Base-by-base conservation (phyloP, 2,888 invertebrate genomes). In the Siphonodentalium dalli region DNA sequence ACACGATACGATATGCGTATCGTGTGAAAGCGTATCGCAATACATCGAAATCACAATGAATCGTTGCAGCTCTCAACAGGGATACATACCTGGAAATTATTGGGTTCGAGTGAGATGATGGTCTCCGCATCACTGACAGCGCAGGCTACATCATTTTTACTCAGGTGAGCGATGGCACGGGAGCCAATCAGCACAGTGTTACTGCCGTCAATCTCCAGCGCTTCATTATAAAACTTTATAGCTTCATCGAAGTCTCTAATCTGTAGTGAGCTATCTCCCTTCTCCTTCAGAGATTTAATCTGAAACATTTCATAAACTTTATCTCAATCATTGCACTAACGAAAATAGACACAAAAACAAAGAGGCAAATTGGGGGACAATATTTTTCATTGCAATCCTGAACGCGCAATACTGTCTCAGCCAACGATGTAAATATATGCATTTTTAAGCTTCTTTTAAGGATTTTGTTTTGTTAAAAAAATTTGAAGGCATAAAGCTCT, bases 161-260 rank as follows among this genome's bases (percentile, higher is more conserved):
- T 64, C 15, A 79, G 58, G 41, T 61, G 71, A 5, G 71, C 71
- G 3, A 68, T 61, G 3, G 75, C 68, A 4, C 78, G 61, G 13
- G 75, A 70, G 33, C 67, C 58, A 27, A 78, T 58, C 5, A 74
- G 68, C 4, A 66, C 66, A 3, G 64, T 52, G 51, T 75, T 74
- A 23, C 62, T 63, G 24, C 71, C 74, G 54, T 79, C 77, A 51
- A 79, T 78, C 48, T 78, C 77, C 47, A 79, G 49, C 8, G 77
- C 78, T 45, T 78, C 77, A 53, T 69, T 69, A 51, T 74, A 78
- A 38, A 48, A 71, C 31, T 59, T 61, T 8, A 77, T 58, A 5
- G 79, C 78, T 15, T 70, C 69, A 2, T 40, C 44, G 41, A 61
- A 75, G 37, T 74, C 66, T 20, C 65, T 59, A 18, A 59, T 60